phyloP scores from a whole-genome alignment of 92 coral and sea anemone species.

The Actinernus sp. region DNA sequence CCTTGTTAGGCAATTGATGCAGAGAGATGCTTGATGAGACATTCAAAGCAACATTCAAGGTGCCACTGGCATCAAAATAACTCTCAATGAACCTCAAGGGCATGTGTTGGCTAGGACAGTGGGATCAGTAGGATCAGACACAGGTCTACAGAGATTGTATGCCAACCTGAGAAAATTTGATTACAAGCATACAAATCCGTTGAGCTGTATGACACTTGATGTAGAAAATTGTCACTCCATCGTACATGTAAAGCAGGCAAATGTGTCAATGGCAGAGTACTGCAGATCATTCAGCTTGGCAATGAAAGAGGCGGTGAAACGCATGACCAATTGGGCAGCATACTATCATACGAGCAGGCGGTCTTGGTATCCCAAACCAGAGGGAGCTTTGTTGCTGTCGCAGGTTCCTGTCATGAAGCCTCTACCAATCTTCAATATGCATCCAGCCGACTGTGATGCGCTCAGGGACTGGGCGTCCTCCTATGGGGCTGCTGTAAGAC shows the following conservation, averaged over 20 bases:
- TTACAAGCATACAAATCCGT: conserved; percentile 30
- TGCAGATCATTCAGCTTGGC: conserved; percentile 51
- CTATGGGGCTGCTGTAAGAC: conserved; percentile 65
- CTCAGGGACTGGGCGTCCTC: conserved; percentile 53
- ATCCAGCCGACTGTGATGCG: conserved; percentile 54
- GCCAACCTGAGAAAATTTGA: conserved; percentile 21
- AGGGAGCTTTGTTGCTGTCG: conserved; percentile 17
- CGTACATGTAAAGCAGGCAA: conserved; percentile 56
- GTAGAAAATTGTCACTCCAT: conserved; percentile 70
- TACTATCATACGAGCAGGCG: conserved; percentile 57
- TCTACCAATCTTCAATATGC: conserved; percentile 37
- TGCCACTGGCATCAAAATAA: conserved; percentile 48
- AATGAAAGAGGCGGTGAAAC: conserved; percentile 62
- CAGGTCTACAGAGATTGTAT: conserved; percentile 52
- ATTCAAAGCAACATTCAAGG: no score
- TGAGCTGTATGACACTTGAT: conserved; percentile 75
- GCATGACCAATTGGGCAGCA: conserved; percentile 55
- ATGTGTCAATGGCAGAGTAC: conserved; percentile 68
- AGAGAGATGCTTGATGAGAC: conserved; percentile 43
- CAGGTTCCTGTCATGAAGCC: conserved; percentile 22
- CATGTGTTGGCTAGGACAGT: conserved; percentile 63
- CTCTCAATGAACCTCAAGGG: conserved; percentile 63
- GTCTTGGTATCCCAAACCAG: conserved; percentile 65
- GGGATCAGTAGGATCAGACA: conserved; percentile 43
- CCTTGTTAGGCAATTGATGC: conserved; percentile 58